Evolutionary conservation across 2,797 vertebrate species (phyloP).

Genomic region (Scolopax bukidnonensis): DNA sequence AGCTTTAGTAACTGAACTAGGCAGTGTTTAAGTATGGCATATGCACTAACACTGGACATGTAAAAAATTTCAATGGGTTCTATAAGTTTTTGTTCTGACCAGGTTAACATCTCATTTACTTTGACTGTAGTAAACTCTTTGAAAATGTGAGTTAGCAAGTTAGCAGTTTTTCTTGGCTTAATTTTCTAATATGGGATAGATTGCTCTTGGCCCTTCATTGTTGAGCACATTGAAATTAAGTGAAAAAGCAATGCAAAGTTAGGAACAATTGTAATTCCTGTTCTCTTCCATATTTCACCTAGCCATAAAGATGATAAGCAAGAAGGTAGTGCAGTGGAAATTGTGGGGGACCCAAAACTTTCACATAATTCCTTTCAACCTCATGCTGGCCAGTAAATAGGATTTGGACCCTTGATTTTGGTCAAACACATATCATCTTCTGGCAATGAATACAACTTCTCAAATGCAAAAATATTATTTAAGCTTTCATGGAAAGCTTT

Average conservation of each 20-base stretch:
- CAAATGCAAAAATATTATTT: not conserved
- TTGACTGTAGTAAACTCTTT: not conserved
- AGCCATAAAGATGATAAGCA: not conserved
- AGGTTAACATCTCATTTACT: not conserved
- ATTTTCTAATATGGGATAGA: not conserved
- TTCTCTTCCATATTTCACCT: not conserved
- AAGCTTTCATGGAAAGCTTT: not conserved
- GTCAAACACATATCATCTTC: accelerated
- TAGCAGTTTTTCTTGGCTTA: not conserved
- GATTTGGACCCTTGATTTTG: not conserved
- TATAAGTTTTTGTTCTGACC: not conserved
- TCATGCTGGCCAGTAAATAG: not conserved
- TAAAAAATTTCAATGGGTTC: not conserved
- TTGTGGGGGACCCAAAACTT: not conserved
- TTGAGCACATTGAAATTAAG: not conserved
- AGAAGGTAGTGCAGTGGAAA: not conserved
- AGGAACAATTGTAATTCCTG: not conserved
- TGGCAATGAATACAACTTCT: not conserved
- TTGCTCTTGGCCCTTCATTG: not conserved
- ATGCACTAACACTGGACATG: not conserved
- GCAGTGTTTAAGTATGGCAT: not conserved
- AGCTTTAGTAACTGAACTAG: not conserved
- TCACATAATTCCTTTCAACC: not conserved
- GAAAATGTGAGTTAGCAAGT: not conserved
- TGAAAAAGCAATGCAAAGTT: not conserved